A percentile compares a stretch with the other conserved stretches of the same genome.
These are phyloP conservation scores for Misgurnus mizolepis DNA, from an alignment of 2,113 vertebrate genomes.

Conservation along the genomic window DNA sequence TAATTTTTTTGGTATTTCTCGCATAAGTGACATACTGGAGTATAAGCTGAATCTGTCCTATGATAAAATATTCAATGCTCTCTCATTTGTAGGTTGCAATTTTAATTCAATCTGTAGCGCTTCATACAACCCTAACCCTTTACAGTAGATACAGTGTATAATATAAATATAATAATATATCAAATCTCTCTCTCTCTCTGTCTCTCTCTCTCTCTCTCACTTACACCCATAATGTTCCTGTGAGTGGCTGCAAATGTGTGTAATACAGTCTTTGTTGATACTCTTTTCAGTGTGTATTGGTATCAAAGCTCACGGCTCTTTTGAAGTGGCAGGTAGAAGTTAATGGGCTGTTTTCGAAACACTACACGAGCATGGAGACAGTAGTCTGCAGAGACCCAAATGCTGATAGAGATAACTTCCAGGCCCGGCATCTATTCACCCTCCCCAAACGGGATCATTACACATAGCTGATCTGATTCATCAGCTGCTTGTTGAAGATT, in stretches of 20 bases:
- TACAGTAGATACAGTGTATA: too few relatives aligned
- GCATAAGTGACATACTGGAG: neutral
- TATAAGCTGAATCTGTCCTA: neutral
- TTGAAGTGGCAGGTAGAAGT: conserved; percentile 58
- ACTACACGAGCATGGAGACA: conserved; percentile 57
- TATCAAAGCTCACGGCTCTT: conserved; percentile 57
- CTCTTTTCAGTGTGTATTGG: conserved; percentile 38
- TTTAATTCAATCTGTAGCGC: too few relatives aligned
- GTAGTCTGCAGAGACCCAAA: conserved; percentile 54
- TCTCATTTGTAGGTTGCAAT: too few relatives aligned
- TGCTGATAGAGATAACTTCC: conserved; percentile 51
- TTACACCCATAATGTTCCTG: conserved; percentile 22
- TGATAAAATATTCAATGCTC: too few relatives aligned
- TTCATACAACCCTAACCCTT: too few relatives aligned
- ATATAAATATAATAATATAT: too few relatives aligned
- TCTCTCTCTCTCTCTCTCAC: neutral
- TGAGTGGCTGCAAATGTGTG: conserved; percentile 44
- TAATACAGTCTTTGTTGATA: conserved; percentile 19
- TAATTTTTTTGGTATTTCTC: neutral
- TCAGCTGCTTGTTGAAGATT: conserved; percentile 49
- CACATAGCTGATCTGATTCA: conserved; percentile 42
- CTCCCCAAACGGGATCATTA: conserved; percentile 25
- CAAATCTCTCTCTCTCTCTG: neutral
- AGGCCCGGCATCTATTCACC: conserved; percentile 41
- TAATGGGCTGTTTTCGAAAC: conserved; percentile 64